Conservation (phyloP, 2,113 vertebrate genomes). For the Gobio gobio region DNA sequence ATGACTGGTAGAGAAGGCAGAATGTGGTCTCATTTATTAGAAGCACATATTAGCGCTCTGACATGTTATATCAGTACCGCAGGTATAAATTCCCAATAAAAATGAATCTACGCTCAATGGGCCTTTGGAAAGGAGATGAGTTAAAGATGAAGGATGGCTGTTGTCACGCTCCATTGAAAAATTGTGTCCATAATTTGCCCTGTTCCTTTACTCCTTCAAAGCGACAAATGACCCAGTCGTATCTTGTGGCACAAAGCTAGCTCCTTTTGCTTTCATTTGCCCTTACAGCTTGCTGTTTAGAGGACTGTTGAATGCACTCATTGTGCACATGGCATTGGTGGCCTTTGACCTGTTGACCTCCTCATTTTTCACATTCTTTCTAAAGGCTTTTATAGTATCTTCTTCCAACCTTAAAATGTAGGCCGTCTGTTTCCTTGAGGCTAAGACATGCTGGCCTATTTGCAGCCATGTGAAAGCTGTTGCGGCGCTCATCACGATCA, state of each 20-base stretch:
- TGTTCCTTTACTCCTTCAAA: slow-evolving; percentile 9
- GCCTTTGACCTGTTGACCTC: slow-evolving; percentile 8
- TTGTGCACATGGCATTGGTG: background rate
- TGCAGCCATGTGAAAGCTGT: background rate
- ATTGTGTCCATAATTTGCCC: slow-evolving; percentile 2
- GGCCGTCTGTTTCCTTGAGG: slow-evolving; percentile 28
- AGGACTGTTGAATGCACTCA: slow-evolving; percentile 6
- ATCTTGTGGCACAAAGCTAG: background rate
- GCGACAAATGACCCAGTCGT: slow-evolving; percentile 12
- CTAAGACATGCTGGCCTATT: slow-evolving; percentile 25
- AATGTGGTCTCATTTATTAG: slow-evolving; percentile 1
- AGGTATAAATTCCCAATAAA: background rate
- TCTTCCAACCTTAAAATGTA: slow-evolving; percentile 36
- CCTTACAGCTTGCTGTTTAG: slow-evolving; percentile 9
- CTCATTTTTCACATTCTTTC: slow-evolving; percentile 43
- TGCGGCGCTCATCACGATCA: background rate
- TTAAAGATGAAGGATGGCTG: slow-evolving; percentile 16
- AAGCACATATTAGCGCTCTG: slow-evolving; percentile 6
- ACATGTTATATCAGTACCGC: slow-evolving; percentile 17
- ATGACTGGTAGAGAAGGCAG: slow-evolving; percentile 6
- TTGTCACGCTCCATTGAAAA: slow-evolving; percentile 10
- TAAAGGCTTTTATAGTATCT: slow-evolving; percentile 25
- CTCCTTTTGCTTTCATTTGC: slow-evolving; percentile 21
- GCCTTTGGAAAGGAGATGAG: slow-evolving; percentile 16
- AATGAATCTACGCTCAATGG: background rate